phyloP scores from a whole-genome alignment of 2,797 vertebrate species.

The Natrix natrix region DNA sequence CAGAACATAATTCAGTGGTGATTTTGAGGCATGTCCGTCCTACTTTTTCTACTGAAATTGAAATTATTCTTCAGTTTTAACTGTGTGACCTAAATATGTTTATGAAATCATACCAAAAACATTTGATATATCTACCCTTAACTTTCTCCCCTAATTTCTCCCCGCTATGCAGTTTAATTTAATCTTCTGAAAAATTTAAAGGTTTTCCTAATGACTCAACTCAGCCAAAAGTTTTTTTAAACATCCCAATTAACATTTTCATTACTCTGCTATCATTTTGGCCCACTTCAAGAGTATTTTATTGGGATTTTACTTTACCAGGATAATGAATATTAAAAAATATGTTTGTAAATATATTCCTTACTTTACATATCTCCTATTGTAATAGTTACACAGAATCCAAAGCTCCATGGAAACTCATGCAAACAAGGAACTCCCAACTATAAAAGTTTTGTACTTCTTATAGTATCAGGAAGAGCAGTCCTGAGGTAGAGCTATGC shows the following conservation, averaged over 20 bases:
- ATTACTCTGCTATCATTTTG: constrained; percentile 56
- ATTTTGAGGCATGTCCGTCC: constrained; percentile 3
- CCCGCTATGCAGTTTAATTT: accelerated
- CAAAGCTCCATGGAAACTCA: neutral
- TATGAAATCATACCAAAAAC: constrained; percentile 2
- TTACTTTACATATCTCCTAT: constrained; percentile 6
- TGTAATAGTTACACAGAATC: neutral
- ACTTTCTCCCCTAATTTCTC: constrained; percentile 39
- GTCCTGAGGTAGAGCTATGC: neutral
- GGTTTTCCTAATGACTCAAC: constrained; percentile 46
- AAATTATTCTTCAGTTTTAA: neutral
- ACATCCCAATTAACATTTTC: constrained; percentile 63
- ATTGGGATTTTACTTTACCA: constrained; percentile 25
- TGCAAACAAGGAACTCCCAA: neutral
- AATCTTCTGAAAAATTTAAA: constrained; percentile 49
- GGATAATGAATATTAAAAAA: constrained; percentile 48
- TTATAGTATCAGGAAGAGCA: neutral
- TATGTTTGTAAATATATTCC: constrained; percentile 16
- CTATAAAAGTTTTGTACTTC: neutral
- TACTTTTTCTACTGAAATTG: neutral
- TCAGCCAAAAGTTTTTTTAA: constrained; percentile 53
- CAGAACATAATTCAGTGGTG: neutral
- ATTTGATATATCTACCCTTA: constrained; percentile 18
- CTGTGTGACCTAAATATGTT: constrained; percentile 4
- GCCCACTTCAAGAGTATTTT: constrained; percentile 63